Evolutionary conservation across 2,113 vertebrate species (phyloP), one percentile per base, ranked within the genome.

Genomic region (Arenaria interpres): DNA sequence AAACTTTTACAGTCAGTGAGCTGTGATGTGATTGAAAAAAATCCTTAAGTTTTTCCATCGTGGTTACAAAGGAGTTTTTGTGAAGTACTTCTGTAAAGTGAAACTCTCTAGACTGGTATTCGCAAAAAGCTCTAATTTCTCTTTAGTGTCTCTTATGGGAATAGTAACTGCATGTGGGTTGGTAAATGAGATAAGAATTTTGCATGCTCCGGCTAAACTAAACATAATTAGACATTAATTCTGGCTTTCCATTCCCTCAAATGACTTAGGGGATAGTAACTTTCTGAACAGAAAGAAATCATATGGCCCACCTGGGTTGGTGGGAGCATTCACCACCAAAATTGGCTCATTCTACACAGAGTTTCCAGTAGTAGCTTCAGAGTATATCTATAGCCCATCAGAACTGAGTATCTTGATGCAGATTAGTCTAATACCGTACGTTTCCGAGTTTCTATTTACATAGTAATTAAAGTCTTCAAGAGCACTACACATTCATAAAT

Each of bases 101-200:
- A 97, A 96, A 92, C 91, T 92, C 89, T 95, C 62, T 66, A 59
- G 96, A 33, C 88, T 97, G 92, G 97, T 88, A 91, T 97, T 96
- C 3, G 10, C 91, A 74, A 97, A 95, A 94, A 96, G 80, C 97
- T 95, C 94, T 97, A 85, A 96, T 97, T 97, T 96, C 95, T 92
- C 96, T 96, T 96, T 96, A 96, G 91, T 92, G 88, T 97, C 79
- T 98, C 97, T 96, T 95, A 48, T 69, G 95, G 97, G 95, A 96
- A 94, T 84, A 89, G 84, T 90, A 92, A 93, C 72, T 85, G 86
- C 85, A 95, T 87, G 93, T 96, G 91, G 90, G 88, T 96, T 82
- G 85, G 94, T 94, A 97, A 96, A 93, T 96, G 95, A 97, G 97
- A 96, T 96, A 97, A 97, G 96, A 97, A 96, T 67, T 82, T 93